These are phyloP conservation scores for Pinctada fucata DNA, from an alignment of 2,888 invertebrate genomes.

Conservation along the genomic window DNA sequence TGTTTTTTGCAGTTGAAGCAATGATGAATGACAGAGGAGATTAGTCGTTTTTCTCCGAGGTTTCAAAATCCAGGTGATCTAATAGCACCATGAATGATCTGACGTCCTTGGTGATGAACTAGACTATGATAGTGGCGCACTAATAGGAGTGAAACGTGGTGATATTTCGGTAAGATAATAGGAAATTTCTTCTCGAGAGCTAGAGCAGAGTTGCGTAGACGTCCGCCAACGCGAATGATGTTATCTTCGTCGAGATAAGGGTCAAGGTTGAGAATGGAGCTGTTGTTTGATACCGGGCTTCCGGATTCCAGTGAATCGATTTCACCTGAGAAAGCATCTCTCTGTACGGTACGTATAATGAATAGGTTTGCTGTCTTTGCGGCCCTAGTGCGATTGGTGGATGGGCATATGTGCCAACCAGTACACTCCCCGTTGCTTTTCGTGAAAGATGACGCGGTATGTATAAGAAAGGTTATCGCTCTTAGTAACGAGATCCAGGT, in stretches of 20 bases:
- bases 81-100: constrained; percentile 42
- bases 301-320: constrained; percentile 1
- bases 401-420: constrained; percentile 37
- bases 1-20: constrained; percentile 33
- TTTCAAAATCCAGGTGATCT: constrained; percentile 43
- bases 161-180: constrained; percentile 16
- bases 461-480: constrained; percentile 16
- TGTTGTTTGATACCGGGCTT: constrained; percentile 13
- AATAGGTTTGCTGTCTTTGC: constrained; percentile 20
- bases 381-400: neutral
- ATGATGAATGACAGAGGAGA: constrained; percentile 31
- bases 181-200: constrained; percentile 27
- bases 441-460: neutral
- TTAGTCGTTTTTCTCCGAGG: constrained; percentile 30
- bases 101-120: constrained; percentile 44
- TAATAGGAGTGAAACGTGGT: constrained; percentile 36
- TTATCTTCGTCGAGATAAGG: constrained; percentile 38
- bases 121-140: constrained; percentile 35
- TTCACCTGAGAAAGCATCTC: constrained; percentile 28
- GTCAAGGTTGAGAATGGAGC: constrained; percentile 23
- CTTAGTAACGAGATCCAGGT: constrained; percentile 38
- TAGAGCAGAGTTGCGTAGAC: constrained; percentile 24
- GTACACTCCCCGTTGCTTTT: constrained; percentile 14
- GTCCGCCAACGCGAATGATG: constrained; percentile 36
- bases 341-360: constrained; percentile 31